Conservation (phyloP, 2,113 vertebrate genomes). For the Motacilla tschutschensis region DNA sequence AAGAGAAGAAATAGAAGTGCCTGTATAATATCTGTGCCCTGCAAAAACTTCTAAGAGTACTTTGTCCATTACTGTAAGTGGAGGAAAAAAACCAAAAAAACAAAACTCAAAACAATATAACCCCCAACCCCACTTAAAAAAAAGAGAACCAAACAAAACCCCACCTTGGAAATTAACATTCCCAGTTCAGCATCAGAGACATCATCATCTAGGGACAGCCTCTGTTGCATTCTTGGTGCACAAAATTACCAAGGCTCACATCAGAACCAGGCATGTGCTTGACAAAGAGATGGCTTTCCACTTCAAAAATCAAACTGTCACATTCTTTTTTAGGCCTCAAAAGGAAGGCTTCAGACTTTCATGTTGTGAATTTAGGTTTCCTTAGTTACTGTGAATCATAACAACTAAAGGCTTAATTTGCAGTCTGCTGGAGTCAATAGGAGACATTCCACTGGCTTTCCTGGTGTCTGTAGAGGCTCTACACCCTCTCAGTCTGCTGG, state of each 20-base stretch:
- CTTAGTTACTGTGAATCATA: conserved; percentile 55
- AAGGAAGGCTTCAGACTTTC: not conserved
- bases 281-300: not conserved
- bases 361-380: conserved; percentile 35
- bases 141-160: not conserved
- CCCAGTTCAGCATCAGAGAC: not conserved
- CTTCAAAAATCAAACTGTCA: not conserved
- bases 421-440: conserved; percentile 43
- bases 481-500: not conserved
- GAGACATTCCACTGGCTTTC: conserved; percentile 17
- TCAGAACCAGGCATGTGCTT: not conserved
- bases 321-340: not conserved
- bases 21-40: not conserved
- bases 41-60: not conserved
- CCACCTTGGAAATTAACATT: not conserved
- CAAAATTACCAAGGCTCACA: not conserved
- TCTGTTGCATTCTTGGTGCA: not conserved
- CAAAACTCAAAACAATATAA: not conserved
- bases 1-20: not conserved
- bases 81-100: not conserved
- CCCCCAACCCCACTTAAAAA: not conserved
- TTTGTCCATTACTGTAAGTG: not conserved
- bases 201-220: not conserved
- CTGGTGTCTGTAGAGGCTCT: not conserved
- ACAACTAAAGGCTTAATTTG: conserved; percentile 29